phyloP scores from a whole-genome alignment of 2,797 vertebrate genomes.

The Rhinogobio ventralis region DNA sequence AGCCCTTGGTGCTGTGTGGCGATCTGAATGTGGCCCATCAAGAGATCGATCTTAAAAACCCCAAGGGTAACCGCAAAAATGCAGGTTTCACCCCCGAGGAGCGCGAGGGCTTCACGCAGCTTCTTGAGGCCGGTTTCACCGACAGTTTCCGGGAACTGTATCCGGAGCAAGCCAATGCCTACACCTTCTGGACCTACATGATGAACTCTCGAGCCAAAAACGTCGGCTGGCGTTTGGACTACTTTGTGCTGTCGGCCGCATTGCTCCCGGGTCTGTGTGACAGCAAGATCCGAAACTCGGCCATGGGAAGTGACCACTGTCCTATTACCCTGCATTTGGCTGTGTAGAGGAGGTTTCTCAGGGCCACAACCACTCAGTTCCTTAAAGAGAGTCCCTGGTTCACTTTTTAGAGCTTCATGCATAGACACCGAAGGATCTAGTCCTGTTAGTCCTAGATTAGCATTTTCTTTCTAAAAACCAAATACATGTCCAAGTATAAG shows the following conservation, averaged over 20 bases:
- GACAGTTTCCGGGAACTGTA: slow-evolving; percentile 91
- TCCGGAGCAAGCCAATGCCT: slow-evolving; percentile 81
- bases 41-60: slow-evolving; percentile 91
- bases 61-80: slow-evolving; percentile 90
- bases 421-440: slow-evolving; percentile 2
- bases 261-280: slow-evolving; percentile 85
- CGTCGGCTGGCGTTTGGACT: slow-evolving; percentile 92
- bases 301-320: slow-evolving; percentile 90
- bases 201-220: slow-evolving; percentile 90
- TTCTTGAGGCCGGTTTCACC: slow-evolving; percentile 81
- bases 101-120: slow-evolving; percentile 83
- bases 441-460: slow-evolving; percentile 26
- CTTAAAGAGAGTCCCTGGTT: neutral
- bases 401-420: neutral
- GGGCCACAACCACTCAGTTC: neutral
- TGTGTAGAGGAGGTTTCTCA: slow-evolving; percentile 67
- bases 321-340: slow-evolving; percentile 87
- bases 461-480: slow-evolving; percentile 12
- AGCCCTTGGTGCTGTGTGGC: slow-evolving; percentile 88
- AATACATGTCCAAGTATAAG: neutral
- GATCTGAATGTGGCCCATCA: slow-evolving; percentile 92
- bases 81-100: slow-evolving; percentile 90
- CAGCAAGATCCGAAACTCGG: slow-evolving; percentile 88
- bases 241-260: slow-evolving; percentile 85
- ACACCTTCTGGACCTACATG: slow-evolving; percentile 97